Evolutionary conservation across 2,797 vertebrate genomes (phyloP), one percentile per base, ranked within the genome.

Genomic region (Pipistrellus kuhlii): DNA sequence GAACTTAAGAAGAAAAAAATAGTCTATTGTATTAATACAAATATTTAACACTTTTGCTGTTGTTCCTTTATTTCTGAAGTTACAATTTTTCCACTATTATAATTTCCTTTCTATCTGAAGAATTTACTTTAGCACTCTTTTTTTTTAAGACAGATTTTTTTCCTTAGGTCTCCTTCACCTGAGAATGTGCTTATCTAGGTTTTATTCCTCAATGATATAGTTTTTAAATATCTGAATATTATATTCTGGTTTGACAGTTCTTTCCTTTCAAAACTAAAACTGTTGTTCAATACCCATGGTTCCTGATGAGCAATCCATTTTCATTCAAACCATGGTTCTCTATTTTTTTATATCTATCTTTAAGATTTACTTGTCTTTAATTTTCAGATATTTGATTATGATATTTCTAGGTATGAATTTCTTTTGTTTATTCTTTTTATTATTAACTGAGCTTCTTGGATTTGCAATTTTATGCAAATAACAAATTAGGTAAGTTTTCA

Each of bases 371-470:
- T 62, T 35, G 41, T 66, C 7, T 55, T 85, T 77, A 48, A 41
- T 84, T 75, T 95, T 68, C 32, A 88, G 72, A 88, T 72, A 59
- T 53, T 48, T 68, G 30, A 69, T 87, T n/a, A 57, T 73, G 7
- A 32, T n/a, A 64, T 77, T 91, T 27, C 17, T 48, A 59, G 17
- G 3, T 18, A 51, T 84, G 4, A 18, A 82, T 90, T 86, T 76
- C 8, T 66, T 68, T 93, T 18, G 18, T 75, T 80, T 95, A 73
- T 80, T 85, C 44, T 85, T 32, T 72, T 87, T n/a, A 53, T 20
- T 11, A 6, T 71, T 57, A 73, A 9, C 38, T 73, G 15, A 84
- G 25, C 17, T 93, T 57, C 30, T 90, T 83, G 46, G 72, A 78
- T 48, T 30, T 57, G 20, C 10, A 90, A 21, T 7, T 73, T 77